A percentile compares a stretch with the other conserved stretches of the same genome.
Conservation (phyloP, 2,113 vertebrate species). For the Pao palembangensis region DNA sequence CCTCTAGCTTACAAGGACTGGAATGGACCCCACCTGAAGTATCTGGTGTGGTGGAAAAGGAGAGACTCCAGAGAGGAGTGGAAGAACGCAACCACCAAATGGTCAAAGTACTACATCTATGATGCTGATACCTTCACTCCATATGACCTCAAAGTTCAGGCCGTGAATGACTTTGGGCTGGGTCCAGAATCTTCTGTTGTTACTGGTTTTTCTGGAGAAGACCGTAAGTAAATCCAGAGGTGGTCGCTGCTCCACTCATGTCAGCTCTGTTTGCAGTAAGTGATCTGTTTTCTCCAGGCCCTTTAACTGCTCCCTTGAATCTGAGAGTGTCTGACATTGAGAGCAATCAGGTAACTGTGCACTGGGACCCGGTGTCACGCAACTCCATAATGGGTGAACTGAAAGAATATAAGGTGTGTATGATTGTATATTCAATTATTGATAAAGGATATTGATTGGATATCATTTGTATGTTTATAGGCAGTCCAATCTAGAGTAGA, state of each 20-base stretch:
- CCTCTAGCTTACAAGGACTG: constrained; percentile 79
- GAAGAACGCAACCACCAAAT: constrained; percentile 86
- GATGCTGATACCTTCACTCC: constrained; percentile 91
- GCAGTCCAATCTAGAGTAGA: no score
- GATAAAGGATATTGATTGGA: no score
- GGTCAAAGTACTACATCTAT: constrained; percentile 83
- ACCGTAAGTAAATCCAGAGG: constrained; percentile 83
- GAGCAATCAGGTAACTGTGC: constrained; percentile 83
- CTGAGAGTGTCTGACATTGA: constrained; percentile 85
- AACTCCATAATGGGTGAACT: constrained; percentile 88
- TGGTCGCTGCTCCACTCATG: neutral
- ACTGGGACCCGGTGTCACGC: constrained; percentile 85
- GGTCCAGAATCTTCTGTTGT: constrained; percentile 86
- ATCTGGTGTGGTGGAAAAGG: constrained; percentile 89
- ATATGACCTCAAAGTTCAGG: constrained; percentile 94
- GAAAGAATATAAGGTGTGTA: constrained; percentile 91
- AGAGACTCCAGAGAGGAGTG: constrained; percentile 86
- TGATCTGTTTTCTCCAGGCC: constrained; percentile 71
- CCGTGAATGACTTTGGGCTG: constrained; percentile 89
- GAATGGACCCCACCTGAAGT: constrained; percentile 92
- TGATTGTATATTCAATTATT: neutral
- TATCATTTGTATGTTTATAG: no score
- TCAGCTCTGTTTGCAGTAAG: neutral
- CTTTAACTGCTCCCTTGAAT: constrained; percentile 85
- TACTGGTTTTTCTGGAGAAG: constrained; percentile 93